Evolutionary conservation across 2,113 vertebrate species (phyloP).

Genomic region (Hemiscyllium ocellatum): DNA sequence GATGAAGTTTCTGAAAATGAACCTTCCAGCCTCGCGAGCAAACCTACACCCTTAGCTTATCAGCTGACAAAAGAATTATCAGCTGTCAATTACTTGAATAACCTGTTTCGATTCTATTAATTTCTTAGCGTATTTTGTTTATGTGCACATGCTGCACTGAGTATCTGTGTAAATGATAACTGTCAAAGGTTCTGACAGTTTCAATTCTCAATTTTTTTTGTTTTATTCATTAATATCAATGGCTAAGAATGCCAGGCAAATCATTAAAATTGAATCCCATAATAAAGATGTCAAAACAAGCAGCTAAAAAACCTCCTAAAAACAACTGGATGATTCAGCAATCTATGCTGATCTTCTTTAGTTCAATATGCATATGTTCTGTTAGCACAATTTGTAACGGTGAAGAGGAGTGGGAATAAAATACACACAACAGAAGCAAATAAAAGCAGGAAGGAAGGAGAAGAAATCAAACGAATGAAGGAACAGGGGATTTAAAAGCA

Average conservation of each 20-base stretch:
- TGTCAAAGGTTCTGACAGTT: background rate
- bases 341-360: background rate
- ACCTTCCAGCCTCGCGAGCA: too few species aligned
- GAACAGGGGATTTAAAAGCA: background rate
- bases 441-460: background rate
- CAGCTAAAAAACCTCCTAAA: background rate
- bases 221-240: background rate
- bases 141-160: background rate
- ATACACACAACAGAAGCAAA: background rate
- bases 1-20: too few species aligned
- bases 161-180: background rate
- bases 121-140: background rate
- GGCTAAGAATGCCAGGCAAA: background rate
- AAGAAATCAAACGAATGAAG: background rate
- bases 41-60: background rate
- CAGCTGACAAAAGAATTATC: background rate
- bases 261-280: background rate
- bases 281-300: background rate
- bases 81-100: background rate
- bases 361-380: background rate
- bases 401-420: background rate
- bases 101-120: background rate
- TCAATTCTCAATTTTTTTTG: background rate
- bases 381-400: background rate
- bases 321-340: background rate